Base-by-base conservation (phyloP, 2,113 vertebrate species). In the Corythornis cristatus region DNA sequence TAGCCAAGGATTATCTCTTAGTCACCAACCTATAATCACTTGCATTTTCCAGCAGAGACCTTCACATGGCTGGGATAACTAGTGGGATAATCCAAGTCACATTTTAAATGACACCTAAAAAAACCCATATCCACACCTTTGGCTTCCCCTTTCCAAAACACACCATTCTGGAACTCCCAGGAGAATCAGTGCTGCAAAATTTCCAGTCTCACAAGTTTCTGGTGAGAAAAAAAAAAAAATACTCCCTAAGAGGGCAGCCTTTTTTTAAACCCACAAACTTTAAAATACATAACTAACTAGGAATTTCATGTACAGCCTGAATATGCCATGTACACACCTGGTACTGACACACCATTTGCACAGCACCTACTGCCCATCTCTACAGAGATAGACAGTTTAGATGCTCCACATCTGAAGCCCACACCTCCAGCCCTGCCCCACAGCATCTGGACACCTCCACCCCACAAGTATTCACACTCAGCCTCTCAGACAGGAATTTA, bases 1-100 rank as follows among this genome's bases (percentile, higher is more conserved):
- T 83, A 90, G 74, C 53, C 62, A 58, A 67, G 90, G 96, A 94
- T 95, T 95, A 96, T 60, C 94, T 50, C 54, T 60, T 79, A 93
- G 67, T 74, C 64, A 80, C 67, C 66, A 88, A 80, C 62, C 77
- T 48, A 58, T 74, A 85, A 92, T 46, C 92, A 90, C 89, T 90
- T 43, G 28, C 50, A 18, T 68, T 96, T 96, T 93, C 83, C 80
- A 96, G 72, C 8, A n/a, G 50, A 88, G 86, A 78, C 46, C 78
- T 80, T 89, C 62, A 31, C 56, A 68, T 65, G 2, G 1, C 70
- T 84, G 62, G 48, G 88, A 71, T 67, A 85, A 61, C 43, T 40
- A 8, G 20, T 12, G 12, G 67, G 79, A 93, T 93, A 93, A 96
- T 93, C 79, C 89, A 53, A 83, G 62, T 89, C 91, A 87, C 76